Evolutionary conservation across 2,888 invertebrate species (phyloP), one percentile per base, ranked within the genome.

Genomic region (Alloplasta piceator): DNA sequence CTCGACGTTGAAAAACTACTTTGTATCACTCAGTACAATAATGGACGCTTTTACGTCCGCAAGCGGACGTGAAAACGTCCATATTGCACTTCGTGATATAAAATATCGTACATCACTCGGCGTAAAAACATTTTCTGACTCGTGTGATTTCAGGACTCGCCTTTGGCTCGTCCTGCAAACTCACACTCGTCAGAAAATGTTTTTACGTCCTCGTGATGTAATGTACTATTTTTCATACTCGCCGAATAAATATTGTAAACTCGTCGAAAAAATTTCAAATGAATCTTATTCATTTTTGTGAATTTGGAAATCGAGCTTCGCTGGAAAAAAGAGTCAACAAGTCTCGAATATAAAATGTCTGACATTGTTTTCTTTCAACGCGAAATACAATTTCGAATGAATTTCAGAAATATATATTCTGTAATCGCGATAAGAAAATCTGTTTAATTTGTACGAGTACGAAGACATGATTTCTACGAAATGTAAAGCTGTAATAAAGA

Each of bases 201-300:
- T n/a, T n/a, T n/a, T n/a, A n/a, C n/a, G n/a, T n/a, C n/a, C n/a
- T n/a, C n/a, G n/a, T n/a, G n/a, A n/a, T n/a, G n/a, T n/a, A n/a
- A n/a, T n/a, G n/a, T n/a, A n/a, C n/a, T 5, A 55, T 26, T 43
- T 41, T 4, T 16, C 26, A 43, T 55, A 67, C 10, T 55, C 10
- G 39, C n/a, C 16, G 52, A 56, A 55, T 66, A 55, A 39, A 38
- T 67, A 14, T 55, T 67, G 6, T 48, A 58, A 26, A 26, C 7
- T 36, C 14, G 6, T 50, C 41, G 41, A 67, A 63, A 46, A 6
- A 12, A 41, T n/a, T 55, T 67, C 4, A 9, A 55, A 10, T n/a
- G 10, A 41, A 5, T 14, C 14, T 52, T 55, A 10, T 39, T 26
- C 16, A 12, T 3, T 55, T 52, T 12, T 66, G 16, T 14, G 7